Conservation (phyloP, 2,888 invertebrate species). For the Miltochrista miniata region DNA sequence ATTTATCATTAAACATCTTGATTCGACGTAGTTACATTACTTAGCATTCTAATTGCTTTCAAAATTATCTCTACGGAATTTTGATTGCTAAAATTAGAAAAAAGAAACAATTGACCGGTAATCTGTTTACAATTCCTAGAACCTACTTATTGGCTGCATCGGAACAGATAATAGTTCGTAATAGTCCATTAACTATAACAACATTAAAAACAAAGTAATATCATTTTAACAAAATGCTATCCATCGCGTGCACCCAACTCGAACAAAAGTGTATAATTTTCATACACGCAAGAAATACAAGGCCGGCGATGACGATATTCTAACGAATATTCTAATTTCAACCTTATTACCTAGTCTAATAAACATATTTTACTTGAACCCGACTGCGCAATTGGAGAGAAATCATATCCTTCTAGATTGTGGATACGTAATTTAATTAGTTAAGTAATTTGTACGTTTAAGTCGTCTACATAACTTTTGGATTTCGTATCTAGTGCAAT, state of each 20-base stretch:
- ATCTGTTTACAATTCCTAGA: too few species aligned
- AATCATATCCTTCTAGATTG: conserved; percentile 22
- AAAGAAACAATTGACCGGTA: too few species aligned
- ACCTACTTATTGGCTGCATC: too few species aligned
- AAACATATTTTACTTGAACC: background rate
- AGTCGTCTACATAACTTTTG: background rate
- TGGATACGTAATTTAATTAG: conserved; percentile 15
- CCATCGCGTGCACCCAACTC: conserved; percentile 20
- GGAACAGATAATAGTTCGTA: background rate
- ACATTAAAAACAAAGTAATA: background rate
- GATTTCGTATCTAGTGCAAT: conserved; percentile 8
- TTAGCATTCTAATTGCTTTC: too few species aligned
- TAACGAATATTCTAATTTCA: background rate
- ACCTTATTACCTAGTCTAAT: background rate
- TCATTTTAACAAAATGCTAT: conserved; percentile 1
- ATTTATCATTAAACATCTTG: too few species aligned
- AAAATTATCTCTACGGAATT: too few species aligned
- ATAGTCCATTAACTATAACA: background rate
- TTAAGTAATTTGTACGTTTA: conserved; percentile 13
- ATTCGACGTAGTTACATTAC: too few species aligned
- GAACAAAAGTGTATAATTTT: conserved; percentile 28
- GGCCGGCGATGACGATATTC: conserved; percentile 17
- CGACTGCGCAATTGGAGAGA: conserved; percentile 15
- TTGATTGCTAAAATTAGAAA: too few species aligned
- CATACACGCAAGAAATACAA: conserved; percentile 25